Conservation (phyloP, 2,888 invertebrate species). For the Pedicia rivosa region DNA sequence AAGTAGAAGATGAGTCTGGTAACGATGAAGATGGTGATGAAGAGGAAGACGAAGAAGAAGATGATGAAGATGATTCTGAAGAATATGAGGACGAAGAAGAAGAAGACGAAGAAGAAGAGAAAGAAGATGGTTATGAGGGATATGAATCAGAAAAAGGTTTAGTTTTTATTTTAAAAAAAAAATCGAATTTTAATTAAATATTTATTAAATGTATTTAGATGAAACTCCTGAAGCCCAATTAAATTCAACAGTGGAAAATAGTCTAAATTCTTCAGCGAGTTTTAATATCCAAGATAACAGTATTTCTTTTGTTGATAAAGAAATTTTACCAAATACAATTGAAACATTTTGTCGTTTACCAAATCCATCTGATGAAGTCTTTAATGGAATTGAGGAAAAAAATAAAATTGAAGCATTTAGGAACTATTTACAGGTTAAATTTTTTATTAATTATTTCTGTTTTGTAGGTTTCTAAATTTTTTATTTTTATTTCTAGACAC, state of each 20-base stretch:
- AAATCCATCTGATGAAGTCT: slow-evolving; percentile 23
- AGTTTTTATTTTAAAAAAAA: too few species aligned
- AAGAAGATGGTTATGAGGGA: slow-evolving; percentile 19
- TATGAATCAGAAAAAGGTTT: slow-evolving; percentile 14
- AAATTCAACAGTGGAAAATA: too few species aligned
- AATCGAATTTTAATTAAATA: too few species aligned
- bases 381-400: slow-evolving; percentile 20
- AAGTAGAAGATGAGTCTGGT: slow-evolving; percentile 41
- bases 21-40: slow-evolving; percentile 26
- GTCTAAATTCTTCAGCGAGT: not conserved
- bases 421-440: too few species aligned
- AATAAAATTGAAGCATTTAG: slow-evolving; percentile 24
- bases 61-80: slow-evolving; percentile 27
- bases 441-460: too few species aligned
- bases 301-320: slow-evolving; percentile 11
- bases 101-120: slow-evolving; percentile 15
- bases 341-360: slow-evolving; percentile 24
- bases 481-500: slow-evolving; percentile 17
- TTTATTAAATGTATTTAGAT: too few species aligned
- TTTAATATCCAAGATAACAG: slow-evolving; percentile 11
- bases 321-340: slow-evolving; percentile 15
- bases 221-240: too few species aligned
- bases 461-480: slow-evolving; percentile 18
- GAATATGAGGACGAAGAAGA: slow-evolving; percentile 21
- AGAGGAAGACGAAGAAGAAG: slow-evolving; percentile 36